Evolutionary conservation across 1,140 invertebrate genomes (phyloP), one percentile per base, ranked within the genome.

Genomic region (Meteorus sp.): DNA sequence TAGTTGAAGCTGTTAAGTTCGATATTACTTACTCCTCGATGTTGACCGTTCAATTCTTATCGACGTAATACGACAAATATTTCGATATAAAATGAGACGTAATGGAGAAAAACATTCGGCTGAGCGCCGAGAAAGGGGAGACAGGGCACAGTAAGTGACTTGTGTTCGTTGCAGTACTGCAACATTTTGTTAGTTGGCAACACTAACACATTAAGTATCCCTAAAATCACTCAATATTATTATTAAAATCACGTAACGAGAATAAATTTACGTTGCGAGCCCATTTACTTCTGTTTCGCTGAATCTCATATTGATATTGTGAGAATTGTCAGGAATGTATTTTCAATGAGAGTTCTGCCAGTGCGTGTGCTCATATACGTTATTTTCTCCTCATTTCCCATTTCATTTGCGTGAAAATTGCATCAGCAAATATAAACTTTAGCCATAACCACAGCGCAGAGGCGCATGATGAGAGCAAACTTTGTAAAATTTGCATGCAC

Each of bases 201-300:
- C 71, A 76, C 69, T 78, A 77, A 77, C 70, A 76, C 71, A 76
- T 77, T 77, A 70, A 70, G 68, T 62, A 61, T 67, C 65, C 70
- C 75, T 78, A 78, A 77, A 78, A 78, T 78, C 75, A 79, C 75
- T 77, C 58, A 77, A 78, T 65, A 74, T 58, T 76, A 77, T 75
- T 76, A 72, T 55, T 75, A 71, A 78, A 65, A 65, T 29, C 27
- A 29, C 27, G 27, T 62, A 67, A 76, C 64, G 60, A 68, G 66
- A 56, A 71, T 53, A 67, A 58, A 48, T 45, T 56, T 31, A 58
- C 61, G 52, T 63, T 53, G 7, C 15, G 50, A 15, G 6, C 20
- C n/a, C 44, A 15, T 15, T 52, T 41, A 27, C 50, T 56, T 33
- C 54, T 44, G 15, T n/a, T 31, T 41, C 15, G 50, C 17, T 48